phyloP scores from a whole-genome alignment of 2,113 vertebrate species.

The Epinephelus lanceolatus region DNA sequence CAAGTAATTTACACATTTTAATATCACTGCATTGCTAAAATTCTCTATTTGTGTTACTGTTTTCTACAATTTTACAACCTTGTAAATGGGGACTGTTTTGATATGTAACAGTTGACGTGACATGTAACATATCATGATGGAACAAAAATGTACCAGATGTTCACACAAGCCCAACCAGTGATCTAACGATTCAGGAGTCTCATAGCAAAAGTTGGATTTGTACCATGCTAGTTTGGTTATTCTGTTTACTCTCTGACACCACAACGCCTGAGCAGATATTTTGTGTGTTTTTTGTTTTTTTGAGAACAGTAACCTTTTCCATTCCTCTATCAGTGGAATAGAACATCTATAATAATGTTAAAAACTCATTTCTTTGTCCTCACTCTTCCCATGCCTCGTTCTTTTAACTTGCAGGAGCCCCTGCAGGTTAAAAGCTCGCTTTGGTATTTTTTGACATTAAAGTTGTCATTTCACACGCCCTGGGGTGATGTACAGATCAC shows the following conservation, averaged over 20 bases:
- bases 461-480: constrained; percentile 47
- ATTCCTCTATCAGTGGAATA: not conserved
- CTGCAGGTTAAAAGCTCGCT: constrained; percentile 28
- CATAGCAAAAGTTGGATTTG: not conserved
- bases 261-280: not conserved
- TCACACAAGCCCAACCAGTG: not conserved
- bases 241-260: not conserved
- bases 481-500: constrained; percentile 35
- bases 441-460: constrained; percentile 63
- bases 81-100: not conserved
- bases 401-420: constrained; percentile 8
- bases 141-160: not conserved
- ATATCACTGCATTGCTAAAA: not conserved
- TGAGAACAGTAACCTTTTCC: not conserved
- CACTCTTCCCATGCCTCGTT: not conserved
- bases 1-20: not conserved
- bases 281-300: not conserved
- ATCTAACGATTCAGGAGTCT: not conserved
- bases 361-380: constrained; percentile 9
- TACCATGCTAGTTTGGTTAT: not conserved
- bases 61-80: not conserved
- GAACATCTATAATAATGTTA: not conserved
- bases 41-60: not conserved
- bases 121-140: too few relatives aligned
- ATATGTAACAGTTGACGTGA: not conserved